Evolutionary conservation across 2,888 invertebrate species (phyloP), one percentile per base, ranked within the genome.

Genomic region (Poecilus cupreus): DNA sequence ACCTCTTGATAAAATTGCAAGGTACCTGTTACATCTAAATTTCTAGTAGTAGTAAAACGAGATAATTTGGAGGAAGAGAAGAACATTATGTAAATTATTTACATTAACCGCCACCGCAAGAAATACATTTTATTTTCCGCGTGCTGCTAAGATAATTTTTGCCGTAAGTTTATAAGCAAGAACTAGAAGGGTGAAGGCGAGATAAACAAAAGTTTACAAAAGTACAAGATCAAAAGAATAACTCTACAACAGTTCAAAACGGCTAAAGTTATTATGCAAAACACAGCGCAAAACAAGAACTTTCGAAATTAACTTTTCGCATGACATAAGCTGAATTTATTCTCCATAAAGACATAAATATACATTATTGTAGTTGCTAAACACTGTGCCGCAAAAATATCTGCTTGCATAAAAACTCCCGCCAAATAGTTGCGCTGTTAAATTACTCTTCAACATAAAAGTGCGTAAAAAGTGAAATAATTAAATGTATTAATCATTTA

Each of bases 401-500:
- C 5, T 46, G n/a, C 46, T 5, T n/a, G 3, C 13, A 8, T 43
- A 46, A 46, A 46, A 46, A 51, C 16, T 22, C 4, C n/a, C 5
- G 11, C 0, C 5, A 43, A 1, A 2, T 43, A 43, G 43, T 43
- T 51, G 16, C 11, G 49, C 13, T 51, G 18, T 8, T 18, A 51
- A 18, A 18, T 16, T 24, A 6, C 24, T 60, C 4, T 4, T 60
- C 20, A 11, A n/a, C 24, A 60, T 60, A 68, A 68, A 68, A 68
- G 32, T 68, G 64, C 37, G 37, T 68, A 77, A 60, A 60, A 77
- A 77, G 22, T 20, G 16, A 54, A 13, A n/a, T 79, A 79, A 79
- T 79, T 79, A 79, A 64, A 68, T 68, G 68, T 26, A 79, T 79
- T 79, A 79, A 79, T 79, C 79, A 79, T 79, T 68, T 68, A 54